These are phyloP conservation scores for Centrocercus urophasianus DNA, from an alignment of 2,113 vertebrate genomes.

Conservation along the genomic window DNA sequence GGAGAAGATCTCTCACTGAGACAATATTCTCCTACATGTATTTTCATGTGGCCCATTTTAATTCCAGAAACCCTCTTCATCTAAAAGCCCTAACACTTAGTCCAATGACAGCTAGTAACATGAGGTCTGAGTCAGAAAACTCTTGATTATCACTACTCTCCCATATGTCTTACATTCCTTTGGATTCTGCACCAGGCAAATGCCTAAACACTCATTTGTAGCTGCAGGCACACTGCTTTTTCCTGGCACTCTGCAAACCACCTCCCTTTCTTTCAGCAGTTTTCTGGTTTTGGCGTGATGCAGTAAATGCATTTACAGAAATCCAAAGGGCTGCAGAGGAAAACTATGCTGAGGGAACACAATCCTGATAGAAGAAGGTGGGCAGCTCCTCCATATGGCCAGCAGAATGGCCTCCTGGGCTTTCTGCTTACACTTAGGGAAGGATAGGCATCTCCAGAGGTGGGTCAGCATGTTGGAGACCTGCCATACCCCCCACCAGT, in stretches of 20 bases:
- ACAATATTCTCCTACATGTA: background rate
- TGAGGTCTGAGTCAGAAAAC: background rate
- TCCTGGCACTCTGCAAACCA: background rate
- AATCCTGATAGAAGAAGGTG: rapidly evolving
- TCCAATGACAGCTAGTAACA: background rate
- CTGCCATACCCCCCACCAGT: background rate
- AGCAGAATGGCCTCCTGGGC: background rate
- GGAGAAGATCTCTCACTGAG: background rate
- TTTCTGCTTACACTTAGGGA: background rate
- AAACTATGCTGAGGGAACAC: background rate
- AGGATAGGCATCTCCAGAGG: background rate
- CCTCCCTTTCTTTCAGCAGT: background rate
- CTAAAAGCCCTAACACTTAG: background rate
- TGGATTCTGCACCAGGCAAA: background rate
- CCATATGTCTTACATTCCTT: background rate
- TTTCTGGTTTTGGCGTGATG: background rate
- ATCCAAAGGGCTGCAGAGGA: background rate
- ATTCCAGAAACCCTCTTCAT: background rate
- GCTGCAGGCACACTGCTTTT: background rate
- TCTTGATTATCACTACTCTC: background rate
- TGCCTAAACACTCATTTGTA: background rate
- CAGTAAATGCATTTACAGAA: background rate
- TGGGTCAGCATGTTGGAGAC: background rate
- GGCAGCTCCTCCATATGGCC: background rate
- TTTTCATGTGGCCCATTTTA: background rate